Evolutionary conservation across 2,797 vertebrate species (phyloP), one percentile per base, ranked within the genome.

Genomic region (Sternotherus odoratus): DNA sequence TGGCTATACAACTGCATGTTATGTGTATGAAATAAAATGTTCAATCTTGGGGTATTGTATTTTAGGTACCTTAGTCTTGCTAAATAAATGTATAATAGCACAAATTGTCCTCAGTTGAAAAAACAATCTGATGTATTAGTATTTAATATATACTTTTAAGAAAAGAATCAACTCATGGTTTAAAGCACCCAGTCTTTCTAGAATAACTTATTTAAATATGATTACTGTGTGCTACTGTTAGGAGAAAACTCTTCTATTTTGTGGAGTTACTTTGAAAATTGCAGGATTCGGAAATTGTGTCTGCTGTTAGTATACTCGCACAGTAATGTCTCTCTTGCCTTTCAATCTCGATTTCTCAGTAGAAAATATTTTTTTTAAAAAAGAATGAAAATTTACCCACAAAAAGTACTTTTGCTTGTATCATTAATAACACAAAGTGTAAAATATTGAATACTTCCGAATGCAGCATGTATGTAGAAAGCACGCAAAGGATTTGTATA

Each of bases 1-100:
- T 91, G 74, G 66, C 79, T 96, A 85, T 50, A 85, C 43, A 83
- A 54, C 48, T 94, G 87, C 57, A 93, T 95, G 66, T 82, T 30
- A 4, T 48, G 3, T 83, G 4, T 92, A 12, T 53, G 87, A 93
- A 97, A 78, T 28, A 6, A 85, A 96, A 66, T 60, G 17, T 88
- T 95, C 49, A 74, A 57, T 23, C 24, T 80, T 86, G 89, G 21
- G 1, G 5, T 78, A 92, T 90, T 88, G n/a, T 69, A 0, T 85
- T 91, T 91, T 33, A 39, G 86, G n/a, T 24, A 28, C 7, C 24
- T 12, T 16, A 56, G 39, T 66, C 39, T 83, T 19, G 8, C 43
- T 75, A 66, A 66, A 63, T 21, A 84, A 43, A 87, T 88, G 89
- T 91, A 75, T 48, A 82, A 0, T 49, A 63, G 3, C 3, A 1